Percentiles rank a stretch among this genome's conserved stretches.
phyloP scores from a whole-genome alignment of 2,113 vertebrate species.

The Bubo scandiacus region DNA sequence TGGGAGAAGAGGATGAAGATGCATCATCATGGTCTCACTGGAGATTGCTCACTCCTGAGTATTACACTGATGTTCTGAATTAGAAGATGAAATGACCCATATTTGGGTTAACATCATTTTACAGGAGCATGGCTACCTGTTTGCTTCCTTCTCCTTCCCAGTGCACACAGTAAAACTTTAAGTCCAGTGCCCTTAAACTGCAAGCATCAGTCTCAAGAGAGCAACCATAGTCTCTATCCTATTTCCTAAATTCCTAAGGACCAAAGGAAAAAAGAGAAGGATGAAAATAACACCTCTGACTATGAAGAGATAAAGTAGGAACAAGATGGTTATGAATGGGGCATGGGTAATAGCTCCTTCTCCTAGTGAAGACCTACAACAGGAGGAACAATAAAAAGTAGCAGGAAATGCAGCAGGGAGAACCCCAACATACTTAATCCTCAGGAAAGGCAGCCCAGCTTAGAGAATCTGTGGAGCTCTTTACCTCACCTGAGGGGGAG shows the following conservation, averaged over 20 bases:
- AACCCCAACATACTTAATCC: neutral
- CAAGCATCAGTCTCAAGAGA: neutral
- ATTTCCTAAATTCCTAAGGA: neutral
- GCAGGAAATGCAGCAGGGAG: neutral
- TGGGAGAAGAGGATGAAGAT: neutral
- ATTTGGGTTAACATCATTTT: neutral
- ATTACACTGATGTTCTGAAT: neutral
- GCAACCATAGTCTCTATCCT: neutral
- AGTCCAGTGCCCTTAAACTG: neutral
- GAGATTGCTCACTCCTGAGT: neutral
- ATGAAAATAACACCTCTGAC: neutral
- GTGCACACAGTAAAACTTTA: neutral
- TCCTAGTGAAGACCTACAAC: neutral
- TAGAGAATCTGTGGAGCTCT: neutral
- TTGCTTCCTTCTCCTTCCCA: neutral
- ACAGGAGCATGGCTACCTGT: neutral
- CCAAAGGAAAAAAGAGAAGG: neutral
- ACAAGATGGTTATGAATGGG: neutral
- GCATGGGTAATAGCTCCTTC: neutral
- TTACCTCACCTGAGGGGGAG: neutral
- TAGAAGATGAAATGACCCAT: neutral
- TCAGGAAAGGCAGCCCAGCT: neutral
- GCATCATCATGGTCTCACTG: neutral
- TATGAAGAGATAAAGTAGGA: neutral
- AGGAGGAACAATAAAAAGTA: neutral